These are phyloP conservation scores for Corythaeola cristata DNA, from an alignment of 2,113 vertebrate genomes.

Conservation along the genomic window DNA sequence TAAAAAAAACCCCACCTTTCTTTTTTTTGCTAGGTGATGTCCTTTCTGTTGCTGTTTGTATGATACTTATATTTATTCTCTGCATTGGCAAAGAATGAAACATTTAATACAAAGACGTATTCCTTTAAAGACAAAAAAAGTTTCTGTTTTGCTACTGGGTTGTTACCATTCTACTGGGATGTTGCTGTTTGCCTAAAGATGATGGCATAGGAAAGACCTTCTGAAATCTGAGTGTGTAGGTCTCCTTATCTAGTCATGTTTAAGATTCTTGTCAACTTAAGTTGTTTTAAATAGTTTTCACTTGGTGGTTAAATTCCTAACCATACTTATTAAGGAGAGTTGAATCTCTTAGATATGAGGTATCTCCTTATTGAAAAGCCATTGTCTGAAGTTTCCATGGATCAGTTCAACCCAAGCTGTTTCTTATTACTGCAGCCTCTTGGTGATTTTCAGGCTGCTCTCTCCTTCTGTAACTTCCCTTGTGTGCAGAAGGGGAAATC, in stretches of 20 bases:
- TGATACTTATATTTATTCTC: background rate
- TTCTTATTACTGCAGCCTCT: background rate
- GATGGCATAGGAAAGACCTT: background rate
- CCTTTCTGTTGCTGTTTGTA: background rate
- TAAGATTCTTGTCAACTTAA: background rate
- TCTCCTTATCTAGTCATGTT: background rate
- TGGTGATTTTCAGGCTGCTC: background rate
- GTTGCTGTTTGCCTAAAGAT: background rate
- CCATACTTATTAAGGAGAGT: background rate
- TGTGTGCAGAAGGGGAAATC: background rate
- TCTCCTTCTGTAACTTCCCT: background rate
- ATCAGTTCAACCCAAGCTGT: background rate
- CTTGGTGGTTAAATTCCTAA: background rate
- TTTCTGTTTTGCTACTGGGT: background rate
- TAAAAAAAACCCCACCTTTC: background rate
- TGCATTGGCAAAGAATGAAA: background rate
- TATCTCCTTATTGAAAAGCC: background rate
- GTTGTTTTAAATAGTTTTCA: background rate
- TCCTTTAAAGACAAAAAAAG: background rate
- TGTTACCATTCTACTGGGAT: background rate
- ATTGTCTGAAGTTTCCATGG: background rate
- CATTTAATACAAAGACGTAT: background rate
- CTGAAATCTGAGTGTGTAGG: background rate
- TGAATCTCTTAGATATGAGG: background rate
- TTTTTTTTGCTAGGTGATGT: background rate